phyloP scores from a whole-genome alignment of 1,140 invertebrate species.

The Pseudomyrmex pallidus region DNA sequence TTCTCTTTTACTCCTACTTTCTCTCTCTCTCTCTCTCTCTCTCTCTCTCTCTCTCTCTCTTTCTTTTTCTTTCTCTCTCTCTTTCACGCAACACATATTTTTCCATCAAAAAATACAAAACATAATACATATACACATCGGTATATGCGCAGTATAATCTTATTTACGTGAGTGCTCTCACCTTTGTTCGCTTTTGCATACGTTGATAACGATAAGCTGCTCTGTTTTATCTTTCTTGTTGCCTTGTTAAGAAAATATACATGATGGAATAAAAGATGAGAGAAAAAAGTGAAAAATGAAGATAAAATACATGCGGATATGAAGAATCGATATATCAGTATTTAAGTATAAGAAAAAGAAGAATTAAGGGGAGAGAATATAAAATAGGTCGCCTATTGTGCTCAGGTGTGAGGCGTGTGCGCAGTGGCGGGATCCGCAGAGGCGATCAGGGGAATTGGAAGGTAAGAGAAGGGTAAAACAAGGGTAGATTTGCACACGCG shows the following conservation, averaged over 20 bases:
- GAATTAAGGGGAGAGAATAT: constrained; percentile 7
- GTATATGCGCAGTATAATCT: constrained; percentile 45
- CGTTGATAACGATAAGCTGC: constrained; percentile 62
- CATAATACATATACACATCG: background rate
- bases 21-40: background rate
- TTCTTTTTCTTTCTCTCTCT: background rate
- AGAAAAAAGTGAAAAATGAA: constrained; percentile 23
- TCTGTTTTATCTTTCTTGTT: constrained; percentile 57
- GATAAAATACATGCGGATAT: constrained; percentile 21
- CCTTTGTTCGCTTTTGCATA: constrained; percentile 43
- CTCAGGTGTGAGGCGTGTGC: constrained; percentile 72
- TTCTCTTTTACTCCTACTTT: background rate
- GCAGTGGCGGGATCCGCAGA: constrained; percentile 33
- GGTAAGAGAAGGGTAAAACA: constrained; percentile 47
- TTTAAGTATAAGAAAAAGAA: constrained; percentile 40
- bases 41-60: too few relatives aligned
- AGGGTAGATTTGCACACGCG: constrained; percentile 83
- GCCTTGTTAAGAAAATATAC: constrained; percentile 28
- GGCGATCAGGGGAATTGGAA: constrained; percentile 17
- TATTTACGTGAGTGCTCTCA: constrained; percentile 39
- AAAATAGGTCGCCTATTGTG: constrained; percentile 53
- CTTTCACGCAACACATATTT: background rate
- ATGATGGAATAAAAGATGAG: background rate
- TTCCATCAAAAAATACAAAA: background rate
- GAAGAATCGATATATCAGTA: constrained; percentile 28